Evolutionary conservation across 2,888 invertebrate genomes (phyloP).

Genomic region (Netelia melanura): DNA sequence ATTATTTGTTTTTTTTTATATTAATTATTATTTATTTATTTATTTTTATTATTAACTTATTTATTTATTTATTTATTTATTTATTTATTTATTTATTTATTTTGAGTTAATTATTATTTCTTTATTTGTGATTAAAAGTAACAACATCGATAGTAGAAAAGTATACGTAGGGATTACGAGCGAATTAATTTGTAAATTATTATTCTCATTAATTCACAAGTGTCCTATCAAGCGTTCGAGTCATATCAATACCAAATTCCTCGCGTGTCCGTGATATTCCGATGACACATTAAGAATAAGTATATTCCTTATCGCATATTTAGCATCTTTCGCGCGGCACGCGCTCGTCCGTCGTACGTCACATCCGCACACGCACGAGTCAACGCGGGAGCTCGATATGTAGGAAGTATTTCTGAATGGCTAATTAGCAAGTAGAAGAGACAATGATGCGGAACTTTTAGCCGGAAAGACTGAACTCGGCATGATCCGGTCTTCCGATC

Average conservation of each 20-base stretch:
- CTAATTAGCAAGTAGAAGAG: conserved; percentile 75
- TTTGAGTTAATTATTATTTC: too few relatives aligned
- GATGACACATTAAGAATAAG: conserved; percentile 71
- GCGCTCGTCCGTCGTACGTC: conserved; percentile 71
- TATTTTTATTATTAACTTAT: too few relatives aligned
- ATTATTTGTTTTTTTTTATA: too few relatives aligned
- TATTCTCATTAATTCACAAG: conserved; percentile 48
- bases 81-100: too few relatives aligned
- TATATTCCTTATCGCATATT: conserved; percentile 68
- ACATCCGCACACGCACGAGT: conserved; percentile 77
- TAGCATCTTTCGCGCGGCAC: conserved; percentile 64
- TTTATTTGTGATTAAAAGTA: too few relatives aligned
- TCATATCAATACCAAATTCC: conserved; percentile 34
- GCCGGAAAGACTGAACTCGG: conserved; percentile 73
- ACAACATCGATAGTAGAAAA: background rate
- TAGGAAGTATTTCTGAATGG: conserved; percentile 82
- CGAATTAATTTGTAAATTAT: conserved; percentile 14
- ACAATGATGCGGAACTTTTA: conserved; percentile 79
- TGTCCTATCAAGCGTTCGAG: conserved; percentile 52
- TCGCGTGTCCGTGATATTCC: conserved; percentile 64
- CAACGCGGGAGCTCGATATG: conserved; percentile 53
- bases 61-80: too few relatives aligned
- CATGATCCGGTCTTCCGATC: conserved; percentile 62
- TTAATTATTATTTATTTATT: too few relatives aligned
- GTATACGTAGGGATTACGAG: background rate